phyloP scores from a whole-genome alignment of 1,140 invertebrate genomes.

The Globodera ellingtonae region DNA sequence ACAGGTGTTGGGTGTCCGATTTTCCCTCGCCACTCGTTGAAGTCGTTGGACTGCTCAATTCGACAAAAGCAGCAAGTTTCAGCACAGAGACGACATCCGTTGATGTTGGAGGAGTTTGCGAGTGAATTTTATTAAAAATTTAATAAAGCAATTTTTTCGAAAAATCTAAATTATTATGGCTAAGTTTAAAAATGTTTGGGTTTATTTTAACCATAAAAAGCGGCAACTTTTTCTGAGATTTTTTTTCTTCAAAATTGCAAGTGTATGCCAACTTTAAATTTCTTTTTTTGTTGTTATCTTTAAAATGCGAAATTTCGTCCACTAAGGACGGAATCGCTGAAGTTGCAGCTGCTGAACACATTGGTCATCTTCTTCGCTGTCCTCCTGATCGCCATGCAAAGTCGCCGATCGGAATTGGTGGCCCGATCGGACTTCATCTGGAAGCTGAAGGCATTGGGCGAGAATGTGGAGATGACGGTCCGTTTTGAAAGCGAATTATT shows the following conservation, averaged over 20 bases:
- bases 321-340: slow-evolving; percentile 19
- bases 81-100: slow-evolving; percentile 3
- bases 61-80: slow-evolving; percentile 1
- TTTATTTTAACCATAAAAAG: too few species aligned
- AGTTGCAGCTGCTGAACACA: slow-evolving; percentile 57
- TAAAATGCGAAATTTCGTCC: too few species aligned
- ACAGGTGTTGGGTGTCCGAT: slow-evolving; percentile 30
- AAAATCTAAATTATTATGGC: too few species aligned
- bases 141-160: too few species aligned
- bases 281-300: slow-evolving; percentile 1
- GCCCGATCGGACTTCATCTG: slow-evolving; percentile 64
- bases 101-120: slow-evolving; percentile 48
- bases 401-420: slow-evolving; percentile 60
- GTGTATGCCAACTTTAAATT: slow-evolving; percentile 37
- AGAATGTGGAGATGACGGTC: slow-evolving; percentile 59
- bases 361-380: slow-evolving; percentile 57
- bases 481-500: not conserved
- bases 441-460: slow-evolving; percentile 63
- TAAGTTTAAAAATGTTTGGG: too few species aligned
- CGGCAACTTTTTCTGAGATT: too few species aligned
- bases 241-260: not conserved
- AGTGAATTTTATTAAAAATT: slow-evolving; percentile 42
- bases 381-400: slow-evolving; percentile 59
- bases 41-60: not conserved
- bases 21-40: slow-evolving; percentile 38